A percentile compares a stretch with the other conserved stretches of the same genome.
These are phyloP conservation scores for Cerceris rybyensis DNA, from an alignment of 2,888 invertebrate genomes.

Conservation along the genomic window DNA sequence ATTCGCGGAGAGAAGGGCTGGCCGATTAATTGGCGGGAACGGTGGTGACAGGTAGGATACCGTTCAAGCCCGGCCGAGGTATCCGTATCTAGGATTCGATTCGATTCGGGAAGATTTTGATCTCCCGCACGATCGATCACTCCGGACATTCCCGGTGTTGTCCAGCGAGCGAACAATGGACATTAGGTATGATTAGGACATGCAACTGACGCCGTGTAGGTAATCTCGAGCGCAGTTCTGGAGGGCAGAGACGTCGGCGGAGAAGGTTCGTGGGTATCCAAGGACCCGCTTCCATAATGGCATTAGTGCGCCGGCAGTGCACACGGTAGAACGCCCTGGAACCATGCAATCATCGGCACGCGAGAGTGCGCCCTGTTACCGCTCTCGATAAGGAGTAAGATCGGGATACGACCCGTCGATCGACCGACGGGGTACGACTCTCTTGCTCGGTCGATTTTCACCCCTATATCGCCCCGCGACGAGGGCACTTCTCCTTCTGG, in stretches of 20 bases:
- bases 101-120: constrained; percentile 13
- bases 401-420: constrained; percentile 39
- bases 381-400: constrained; percentile 69
- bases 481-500: neutral
- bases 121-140: constrained; percentile 33
- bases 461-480: constrained; percentile 37
- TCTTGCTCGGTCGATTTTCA: constrained; percentile 31
- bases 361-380: constrained; percentile 71
- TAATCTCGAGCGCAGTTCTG: constrained; percentile 66
- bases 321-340: constrained; percentile 69
- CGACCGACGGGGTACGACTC: constrained; percentile 6
- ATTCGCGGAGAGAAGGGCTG: too few species aligned
- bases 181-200: constrained; percentile 74
- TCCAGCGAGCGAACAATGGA: constrained; percentile 59
- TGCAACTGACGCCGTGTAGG: constrained; percentile 68
- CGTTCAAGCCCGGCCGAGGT: neutral
- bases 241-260: constrained; percentile 32
- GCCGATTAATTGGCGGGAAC: too few species aligned
- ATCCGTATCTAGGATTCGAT: neutral
- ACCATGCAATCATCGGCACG: constrained; percentile 75
- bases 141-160: constrained; percentile 18
- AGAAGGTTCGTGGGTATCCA: constrained; percentile 53
- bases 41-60: neutral
- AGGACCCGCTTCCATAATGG: constrained; percentile 66
- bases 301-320: constrained; percentile 67